A percentile compares a stretch with the other conserved stretches of the same genome.
These are phyloP conservation scores for Diarsia rubi DNA, from an alignment of 2,888 invertebrate species.

Conservation along the genomic window DNA sequence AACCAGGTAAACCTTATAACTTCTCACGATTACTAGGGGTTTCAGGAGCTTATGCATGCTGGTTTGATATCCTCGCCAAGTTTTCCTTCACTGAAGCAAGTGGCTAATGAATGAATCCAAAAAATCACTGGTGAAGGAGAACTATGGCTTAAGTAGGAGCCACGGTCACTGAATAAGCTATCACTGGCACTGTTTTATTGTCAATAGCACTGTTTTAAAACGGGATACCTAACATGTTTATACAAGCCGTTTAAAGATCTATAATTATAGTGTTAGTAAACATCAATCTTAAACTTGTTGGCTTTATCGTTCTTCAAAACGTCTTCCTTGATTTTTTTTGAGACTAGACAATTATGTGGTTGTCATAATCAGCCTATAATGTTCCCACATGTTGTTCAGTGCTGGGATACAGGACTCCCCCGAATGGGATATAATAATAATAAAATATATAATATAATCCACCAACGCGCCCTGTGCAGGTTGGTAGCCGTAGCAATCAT, in stretches of 20 bases:
- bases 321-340: not conserved
- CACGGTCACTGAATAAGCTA: not conserved
- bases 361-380: too few species aligned
- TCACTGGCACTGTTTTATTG: not conserved
- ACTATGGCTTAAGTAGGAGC: too few species aligned
- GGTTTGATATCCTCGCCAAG: not conserved
- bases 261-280: not conserved
- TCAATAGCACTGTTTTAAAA: not conserved
- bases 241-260: not conserved
- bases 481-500: too few species aligned
- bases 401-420: too few species aligned
- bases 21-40: not conserved
- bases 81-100: not conserved
- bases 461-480: too few species aligned
- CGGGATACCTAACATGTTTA: not conserved
- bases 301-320: not conserved
- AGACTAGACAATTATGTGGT: too few species aligned
- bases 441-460: too few species aligned
- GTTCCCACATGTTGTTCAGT: too few species aligned
- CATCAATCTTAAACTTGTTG: not conserved
- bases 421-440: too few species aligned
- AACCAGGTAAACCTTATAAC: slow-evolving; percentile 1
- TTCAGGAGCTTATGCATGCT: not conserved
- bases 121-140: too few species aligned
- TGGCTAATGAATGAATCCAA: not conserved